phyloP scores from a whole-genome alignment of 2,113 vertebrate species.

The Amphilophus citrinellus region DNA sequence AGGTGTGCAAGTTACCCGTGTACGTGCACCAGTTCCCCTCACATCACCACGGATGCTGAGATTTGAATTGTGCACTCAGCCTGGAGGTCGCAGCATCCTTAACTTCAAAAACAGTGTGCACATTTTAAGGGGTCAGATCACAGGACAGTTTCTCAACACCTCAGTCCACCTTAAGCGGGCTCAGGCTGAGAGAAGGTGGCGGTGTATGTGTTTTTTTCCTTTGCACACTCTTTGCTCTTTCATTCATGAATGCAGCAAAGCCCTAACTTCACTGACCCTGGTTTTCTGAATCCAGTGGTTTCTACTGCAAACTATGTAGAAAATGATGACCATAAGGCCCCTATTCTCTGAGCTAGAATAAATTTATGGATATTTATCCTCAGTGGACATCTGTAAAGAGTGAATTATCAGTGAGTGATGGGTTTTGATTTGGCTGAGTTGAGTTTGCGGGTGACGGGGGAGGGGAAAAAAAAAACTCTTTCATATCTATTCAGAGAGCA shows the following conservation, averaged over 20 bases:
- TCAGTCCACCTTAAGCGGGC: background rate
- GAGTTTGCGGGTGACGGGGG: background rate
- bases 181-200: background rate
- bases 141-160: background rate
- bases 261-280: too few species aligned
- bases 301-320: background rate
- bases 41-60: background rate
- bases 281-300: background rate
- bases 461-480: background rate
- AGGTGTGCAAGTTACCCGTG: background rate
- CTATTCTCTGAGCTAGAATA: constrained; percentile 4
- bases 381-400: background rate
- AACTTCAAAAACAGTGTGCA: background rate
- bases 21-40: background rate
- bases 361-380: constrained; percentile 15
- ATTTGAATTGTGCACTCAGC: background rate
- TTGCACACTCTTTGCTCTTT: background rate
- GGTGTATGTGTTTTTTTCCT: background rate
- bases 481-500: background rate
- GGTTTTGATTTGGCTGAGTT: constrained; percentile 15
- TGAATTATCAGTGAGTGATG: background rate
- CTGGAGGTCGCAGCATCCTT: background rate
- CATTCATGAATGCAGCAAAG: background rate
- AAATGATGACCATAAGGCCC: background rate
- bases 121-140: background rate